Evolutionary conservation across 1,140 invertebrate genomes (phyloP).

Genomic region (Aethina tumida): DNA sequence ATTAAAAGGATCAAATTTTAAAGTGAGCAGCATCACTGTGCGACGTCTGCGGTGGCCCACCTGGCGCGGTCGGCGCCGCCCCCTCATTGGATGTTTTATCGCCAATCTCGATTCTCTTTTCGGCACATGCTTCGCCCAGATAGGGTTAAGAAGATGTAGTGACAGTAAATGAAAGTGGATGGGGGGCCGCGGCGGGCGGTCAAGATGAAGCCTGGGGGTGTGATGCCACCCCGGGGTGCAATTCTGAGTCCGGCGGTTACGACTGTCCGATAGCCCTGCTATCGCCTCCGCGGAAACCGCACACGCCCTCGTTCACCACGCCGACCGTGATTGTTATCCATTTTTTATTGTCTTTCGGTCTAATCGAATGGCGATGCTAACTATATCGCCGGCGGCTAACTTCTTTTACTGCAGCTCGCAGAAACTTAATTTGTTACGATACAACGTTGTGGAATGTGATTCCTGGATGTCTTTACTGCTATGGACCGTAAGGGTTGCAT

Average conservation of each 20-base stretch:
- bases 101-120: no score
- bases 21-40: no score
- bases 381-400: no score
- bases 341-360: conserved; percentile 26
- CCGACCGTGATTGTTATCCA: conserved; percentile 24
- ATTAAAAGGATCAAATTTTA: no score
- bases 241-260: conserved; percentile 24
- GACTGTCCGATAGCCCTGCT: conserved; percentile 26
- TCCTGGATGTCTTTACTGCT: no score
- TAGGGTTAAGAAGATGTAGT: conserved; percentile 21
- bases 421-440: no score
- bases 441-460: no score
- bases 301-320: conserved; percentile 3
- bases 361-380: conserved; percentile 27
- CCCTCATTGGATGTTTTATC: no score
- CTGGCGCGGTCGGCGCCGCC: no score
- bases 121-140: conserved; percentile 14
- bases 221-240: conserved; percentile 27
- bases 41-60: no score
- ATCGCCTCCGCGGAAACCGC: conserved; percentile 13
- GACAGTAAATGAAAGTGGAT: conserved; percentile 26
- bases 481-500: no score
- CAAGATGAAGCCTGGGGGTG: conserved; percentile 17
- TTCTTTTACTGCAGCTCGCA: no score
- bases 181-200: conserved; percentile 20